Percentiles rank a stretch among this genome's conserved stretches.
phyloP scores from a whole-genome alignment of 2,888 invertebrate genomes.

The Willowsia nigromaculata region DNA sequence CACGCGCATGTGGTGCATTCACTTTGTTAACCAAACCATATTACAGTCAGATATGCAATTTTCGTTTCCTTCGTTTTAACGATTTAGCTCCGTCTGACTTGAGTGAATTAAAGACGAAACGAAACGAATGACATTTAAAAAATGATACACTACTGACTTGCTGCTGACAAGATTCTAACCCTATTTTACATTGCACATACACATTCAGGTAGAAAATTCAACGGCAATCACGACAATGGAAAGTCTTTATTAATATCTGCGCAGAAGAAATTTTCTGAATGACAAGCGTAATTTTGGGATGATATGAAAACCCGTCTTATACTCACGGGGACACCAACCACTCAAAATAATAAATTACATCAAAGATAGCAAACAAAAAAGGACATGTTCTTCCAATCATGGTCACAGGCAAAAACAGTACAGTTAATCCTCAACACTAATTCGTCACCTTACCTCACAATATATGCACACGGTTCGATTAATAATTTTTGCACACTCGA shows the following conservation, averaged over 20 bases:
- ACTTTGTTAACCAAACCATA: not conserved
- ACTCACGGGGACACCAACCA: slow-evolving; percentile 5
- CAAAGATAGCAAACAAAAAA: slow-evolving; percentile 6
- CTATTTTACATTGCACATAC: not conserved
- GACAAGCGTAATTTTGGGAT: not conserved
- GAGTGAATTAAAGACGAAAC: not conserved
- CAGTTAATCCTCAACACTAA: slow-evolving; percentile 12
- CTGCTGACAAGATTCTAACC: too few relatives aligned
- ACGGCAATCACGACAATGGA: not conserved
- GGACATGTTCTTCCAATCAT: slow-evolving; percentile 48
- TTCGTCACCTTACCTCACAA: not conserved
- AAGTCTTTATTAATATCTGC: not conserved
- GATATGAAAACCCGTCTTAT: slow-evolving; percentile 44
- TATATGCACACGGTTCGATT: not conserved
- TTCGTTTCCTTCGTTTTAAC: not conserved
- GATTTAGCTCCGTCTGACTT: not conserved
- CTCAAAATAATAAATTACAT: slow-evolving; percentile 8
- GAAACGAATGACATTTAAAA: not conserved
- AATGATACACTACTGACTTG: too few relatives aligned
- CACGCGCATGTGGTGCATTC: not conserved
- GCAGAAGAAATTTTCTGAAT: not conserved
- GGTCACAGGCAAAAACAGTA: slow-evolving; percentile 17
- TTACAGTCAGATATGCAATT: not conserved
- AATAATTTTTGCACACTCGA: slow-evolving; percentile 1
- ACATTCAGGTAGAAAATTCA: not conserved